Percentiles rank a stretch among this genome's conserved stretches.
phyloP scores from a whole-genome alignment of 2,797 vertebrate species.

The Apodemus agrarius region DNA sequence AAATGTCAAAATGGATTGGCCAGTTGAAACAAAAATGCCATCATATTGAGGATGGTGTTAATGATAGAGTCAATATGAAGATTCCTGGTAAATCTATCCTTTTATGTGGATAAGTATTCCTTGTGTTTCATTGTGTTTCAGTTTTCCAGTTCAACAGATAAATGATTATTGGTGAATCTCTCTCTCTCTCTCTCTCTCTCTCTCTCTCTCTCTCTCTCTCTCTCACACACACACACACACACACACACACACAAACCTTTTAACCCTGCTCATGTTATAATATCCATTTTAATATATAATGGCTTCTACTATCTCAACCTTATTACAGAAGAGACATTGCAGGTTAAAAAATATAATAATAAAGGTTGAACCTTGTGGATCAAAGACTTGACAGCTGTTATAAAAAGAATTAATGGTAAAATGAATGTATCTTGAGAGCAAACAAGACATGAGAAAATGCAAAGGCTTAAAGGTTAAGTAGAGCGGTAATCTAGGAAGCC shows the following conservation, averaged over 20 bases:
- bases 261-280: constrained; percentile 49
- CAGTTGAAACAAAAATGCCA: constrained; percentile 61
- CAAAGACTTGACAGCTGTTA: constrained; percentile 75
- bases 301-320: neutral
- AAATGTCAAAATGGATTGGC: constrained; percentile 54
- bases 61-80: constrained; percentile 20
- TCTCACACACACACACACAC: neutral
- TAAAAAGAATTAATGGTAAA: constrained; percentile 79
- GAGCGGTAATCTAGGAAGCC: constrained; percentile 75
- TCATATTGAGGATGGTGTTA: constrained; percentile 45
- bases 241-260: neutral
- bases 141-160: constrained; percentile 61
- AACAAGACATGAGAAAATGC: constrained; percentile 77
- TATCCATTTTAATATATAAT: constrained; percentile 8
- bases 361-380: constrained; percentile 73
- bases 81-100: constrained; percentile 9
- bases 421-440: constrained; percentile 81
- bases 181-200: no score
- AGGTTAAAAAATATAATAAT: constrained; percentile 54
- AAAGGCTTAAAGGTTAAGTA: constrained; percentile 81
- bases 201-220: no score
- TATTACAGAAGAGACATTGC: constrained; percentile 44
- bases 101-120: constrained; percentile 53
- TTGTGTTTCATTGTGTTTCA: neutral
- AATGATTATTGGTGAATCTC: constrained; percentile 45